phyloP scores from a whole-genome alignment of 2,113 vertebrate species.

The Pholis gunnellus region DNA sequence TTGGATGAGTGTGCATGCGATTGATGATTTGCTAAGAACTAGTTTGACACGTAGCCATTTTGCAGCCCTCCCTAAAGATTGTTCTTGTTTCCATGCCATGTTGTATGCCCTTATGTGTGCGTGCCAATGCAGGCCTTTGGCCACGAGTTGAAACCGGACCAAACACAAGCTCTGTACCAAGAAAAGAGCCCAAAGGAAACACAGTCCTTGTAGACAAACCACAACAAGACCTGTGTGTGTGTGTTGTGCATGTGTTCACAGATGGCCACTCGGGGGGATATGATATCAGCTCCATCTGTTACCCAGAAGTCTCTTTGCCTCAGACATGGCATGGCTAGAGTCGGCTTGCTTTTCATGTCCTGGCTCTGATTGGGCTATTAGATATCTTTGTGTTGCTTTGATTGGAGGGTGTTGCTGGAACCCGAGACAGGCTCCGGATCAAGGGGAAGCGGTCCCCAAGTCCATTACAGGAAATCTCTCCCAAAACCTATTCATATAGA shows the following conservation, averaged over 20 bases:
- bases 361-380: slow-evolving; percentile 59
- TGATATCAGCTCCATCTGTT: slow-evolving; percentile 71
- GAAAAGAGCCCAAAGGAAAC: slow-evolving; percentile 49
- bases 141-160: slow-evolving; percentile 37
- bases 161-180: slow-evolving; percentile 32
- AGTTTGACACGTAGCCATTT: neutral
- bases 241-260: slow-evolving; percentile 47
- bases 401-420: slow-evolving; percentile 69
- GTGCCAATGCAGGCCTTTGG: slow-evolving; percentile 12
- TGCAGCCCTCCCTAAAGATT: neutral
- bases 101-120: neutral
- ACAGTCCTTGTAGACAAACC: slow-evolving; percentile 48
- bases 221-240: slow-evolving; percentile 54
- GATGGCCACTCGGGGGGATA: slow-evolving; percentile 56
- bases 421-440: slow-evolving; percentile 27
- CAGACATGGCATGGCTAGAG: slow-evolving; percentile 44
- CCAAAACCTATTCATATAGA: neutral
- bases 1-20: neutral
- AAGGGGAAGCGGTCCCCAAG: slow-evolving; percentile 30
- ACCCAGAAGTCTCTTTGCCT: slow-evolving; percentile 59
- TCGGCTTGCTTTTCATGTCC: slow-evolving; percentile 54
- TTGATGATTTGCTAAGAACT: neutral
- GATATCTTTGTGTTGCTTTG: slow-evolving; percentile 54
- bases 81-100: neutral
- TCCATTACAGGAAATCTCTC: slow-evolving; percentile 19